Evolutionary conservation across 1,140 invertebrate species (phyloP).

Genomic region (Oppia nitens): DNA sequence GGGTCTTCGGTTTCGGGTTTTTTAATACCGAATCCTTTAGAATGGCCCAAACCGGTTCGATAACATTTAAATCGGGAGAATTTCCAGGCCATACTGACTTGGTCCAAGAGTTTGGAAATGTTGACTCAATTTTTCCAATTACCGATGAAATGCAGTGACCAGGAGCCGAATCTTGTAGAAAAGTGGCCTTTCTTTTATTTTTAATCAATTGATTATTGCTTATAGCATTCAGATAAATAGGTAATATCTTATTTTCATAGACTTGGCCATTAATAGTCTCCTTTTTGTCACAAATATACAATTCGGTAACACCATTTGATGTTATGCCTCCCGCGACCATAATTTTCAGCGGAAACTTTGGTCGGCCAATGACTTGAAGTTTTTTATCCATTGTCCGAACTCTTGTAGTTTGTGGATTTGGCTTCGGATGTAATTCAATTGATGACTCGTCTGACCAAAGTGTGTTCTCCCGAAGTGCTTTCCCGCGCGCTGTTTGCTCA

Average conservation of each 20-base stretch:
- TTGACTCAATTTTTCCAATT: not conserved
- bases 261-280: not conserved
- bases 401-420: not conserved
- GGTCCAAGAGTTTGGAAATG: not conserved
- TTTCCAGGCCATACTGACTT: not conserved
- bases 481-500: not conserved
- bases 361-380: not conserved
- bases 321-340: not conserved
- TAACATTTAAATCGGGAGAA: not conserved
- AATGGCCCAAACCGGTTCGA: not conserved
- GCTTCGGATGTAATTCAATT: not conserved
- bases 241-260: not conserved
- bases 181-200: not conserved
- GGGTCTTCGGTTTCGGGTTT: not conserved
- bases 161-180: constrained; percentile 1
- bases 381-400: not conserved
- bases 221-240: not conserved
- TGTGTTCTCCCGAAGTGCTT: not conserved
- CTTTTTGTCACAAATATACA: not conserved
- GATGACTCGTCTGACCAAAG: not conserved
- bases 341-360: not conserved
- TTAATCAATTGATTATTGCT: not conserved
- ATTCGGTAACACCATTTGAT: not conserved
- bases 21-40: not conserved
- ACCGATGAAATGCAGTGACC: not conserved